Base-by-base conservation (phyloP, 2,113 vertebrate species). In the Xyrauchen texanus region DNA sequence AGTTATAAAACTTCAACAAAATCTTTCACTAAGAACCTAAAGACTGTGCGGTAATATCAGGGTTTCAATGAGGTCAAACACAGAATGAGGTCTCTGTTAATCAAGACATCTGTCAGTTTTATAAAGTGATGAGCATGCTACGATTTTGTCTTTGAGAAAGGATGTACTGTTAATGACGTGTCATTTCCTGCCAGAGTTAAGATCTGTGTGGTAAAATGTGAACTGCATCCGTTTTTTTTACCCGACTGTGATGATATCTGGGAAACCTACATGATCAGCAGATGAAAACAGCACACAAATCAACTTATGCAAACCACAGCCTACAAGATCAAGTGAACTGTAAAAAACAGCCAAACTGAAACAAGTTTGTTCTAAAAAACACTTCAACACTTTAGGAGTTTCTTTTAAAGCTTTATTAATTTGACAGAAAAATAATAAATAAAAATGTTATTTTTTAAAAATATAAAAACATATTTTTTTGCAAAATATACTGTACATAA, bases 281-380 rank as follows among this genome's bases (percentile, higher is more conserved):
- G 45, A 60, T n/a, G 53, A 3, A 68, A 61, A 68, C 8, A 75
- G 62, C 68, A 58, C 49, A 68, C 53, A 53, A 71, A 66, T 72
- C 61, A 65, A 34, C 21, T 62, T 42, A 68, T 68, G 9, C 13
- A 52, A 52, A 66, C 62, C 10, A 53, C 67, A 66, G 6, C n/a
- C 42, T 21, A 15, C 64, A 58, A 61, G 53, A 64, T 49, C 58
- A 74, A 66, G n/a, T 16, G 15, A 16, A 45, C 16, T 52, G 7
- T 51, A 21, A 52, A 12, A 55, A 21, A 13, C 4, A 58, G 15
- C 42, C 42, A 10, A 42, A 45, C 7, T 7, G n/a, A 51, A 78
- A 69, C 8, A 58, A 11, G 66, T 45, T 16, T 7, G 42, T 42
- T 8, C 21, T 34, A 45, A 8, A 68, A 16, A 76, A 62, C 47